A percentile compares a stretch with the other conserved stretches of the same genome.
Evolutionary conservation across 1,140 invertebrate genomes (phyloP).

Genomic region (Luehdorfia chinensis): DNA sequence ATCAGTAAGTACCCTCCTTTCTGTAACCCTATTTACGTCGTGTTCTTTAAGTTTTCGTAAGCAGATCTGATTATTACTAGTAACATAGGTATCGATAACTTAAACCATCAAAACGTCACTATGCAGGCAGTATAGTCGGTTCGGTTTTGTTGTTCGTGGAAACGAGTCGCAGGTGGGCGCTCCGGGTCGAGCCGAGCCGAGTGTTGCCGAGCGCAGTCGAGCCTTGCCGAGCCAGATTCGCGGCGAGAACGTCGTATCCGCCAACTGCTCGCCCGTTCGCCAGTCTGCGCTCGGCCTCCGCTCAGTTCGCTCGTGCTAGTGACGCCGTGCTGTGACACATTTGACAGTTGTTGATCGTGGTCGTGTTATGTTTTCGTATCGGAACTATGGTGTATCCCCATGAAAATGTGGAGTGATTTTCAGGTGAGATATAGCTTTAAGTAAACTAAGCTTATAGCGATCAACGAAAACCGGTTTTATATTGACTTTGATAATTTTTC

Average conservation of each 20-base stretch:
- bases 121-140: conserved; percentile 37
- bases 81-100: not conserved
- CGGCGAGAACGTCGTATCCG: conserved; percentile 36
- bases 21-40: too few relatives aligned
- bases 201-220: conserved; percentile 4
- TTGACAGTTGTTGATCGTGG: conserved; percentile 74
- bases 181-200: conserved; percentile 15
- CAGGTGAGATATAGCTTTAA: conserved; percentile 48
- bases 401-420: conserved; percentile 77
- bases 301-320: conserved; percentile 48
- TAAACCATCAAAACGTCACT: conserved; percentile 1
- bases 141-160: conserved; percentile 65
- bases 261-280: conserved; percentile 31
- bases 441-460: not conserved
- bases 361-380: conserved; percentile 74
- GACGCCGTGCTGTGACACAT: conserved; percentile 66
- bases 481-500: conserved; percentile 11
- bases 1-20: too few relatives aligned
- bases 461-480: not conserved
- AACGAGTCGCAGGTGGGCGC: conserved; percentile 61
- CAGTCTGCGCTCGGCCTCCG: conserved; percentile 68
- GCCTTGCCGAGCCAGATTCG: conserved; percentile 25
- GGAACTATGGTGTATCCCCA: conserved; percentile 76
- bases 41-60: too few relatives aligned
- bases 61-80: too few relatives aligned